These are phyloP conservation scores for Uropsilus gracilis DNA, from an alignment of 2,113 vertebrate species.

Conservation along the genomic window DNA sequence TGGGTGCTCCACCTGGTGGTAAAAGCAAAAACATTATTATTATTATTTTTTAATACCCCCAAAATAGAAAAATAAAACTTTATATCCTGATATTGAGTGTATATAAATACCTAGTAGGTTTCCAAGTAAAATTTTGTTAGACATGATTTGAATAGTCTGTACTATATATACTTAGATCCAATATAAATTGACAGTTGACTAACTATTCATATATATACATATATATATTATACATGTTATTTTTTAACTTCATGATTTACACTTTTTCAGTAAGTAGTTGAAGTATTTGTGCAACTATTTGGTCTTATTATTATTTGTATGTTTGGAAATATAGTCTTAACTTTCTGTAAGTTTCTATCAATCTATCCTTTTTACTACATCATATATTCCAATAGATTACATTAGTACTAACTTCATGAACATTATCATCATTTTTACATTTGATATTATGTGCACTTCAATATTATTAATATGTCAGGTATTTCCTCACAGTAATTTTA, in stretches of 20 bases:
- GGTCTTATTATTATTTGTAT: background rate
- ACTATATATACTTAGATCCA: background rate
- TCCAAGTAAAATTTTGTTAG: background rate
- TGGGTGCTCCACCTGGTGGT: conserved; percentile 56
- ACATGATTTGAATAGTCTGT: background rate
- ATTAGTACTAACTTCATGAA: background rate
- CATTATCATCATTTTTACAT: background rate
- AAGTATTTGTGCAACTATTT: background rate
- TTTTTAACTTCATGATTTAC: background rate
- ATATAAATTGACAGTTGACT: background rate
- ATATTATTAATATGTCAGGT: background rate
- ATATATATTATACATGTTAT: background rate
- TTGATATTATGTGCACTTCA: background rate
- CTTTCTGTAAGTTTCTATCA: background rate
- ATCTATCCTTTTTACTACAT: background rate
- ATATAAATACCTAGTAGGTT: background rate
- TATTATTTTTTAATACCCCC: background rate
- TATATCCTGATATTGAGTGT: background rate
- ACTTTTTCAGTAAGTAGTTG: background rate
- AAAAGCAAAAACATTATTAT: background rate
- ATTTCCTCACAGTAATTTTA: background rate
- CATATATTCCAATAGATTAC: background rate
- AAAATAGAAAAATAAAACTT: background rate
- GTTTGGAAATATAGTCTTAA: background rate
- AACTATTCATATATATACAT: background rate